Conservation (phyloP, 2,113 vertebrate genomes). For the Ctenodactylus gundi region DNA sequence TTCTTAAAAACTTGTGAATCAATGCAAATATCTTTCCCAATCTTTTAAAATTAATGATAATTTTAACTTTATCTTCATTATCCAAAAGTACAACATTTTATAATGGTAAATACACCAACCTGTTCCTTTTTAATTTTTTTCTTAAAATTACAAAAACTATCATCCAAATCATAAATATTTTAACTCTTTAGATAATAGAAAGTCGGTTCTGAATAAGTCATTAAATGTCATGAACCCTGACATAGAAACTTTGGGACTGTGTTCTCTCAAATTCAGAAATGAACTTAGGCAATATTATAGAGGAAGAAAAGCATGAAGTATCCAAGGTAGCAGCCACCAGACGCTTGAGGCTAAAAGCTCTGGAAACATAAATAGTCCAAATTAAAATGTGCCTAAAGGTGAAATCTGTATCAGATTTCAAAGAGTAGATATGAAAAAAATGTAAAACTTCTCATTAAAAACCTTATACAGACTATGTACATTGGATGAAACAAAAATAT, state of each 20-base stretch:
- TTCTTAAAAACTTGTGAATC: slow-evolving; percentile 45
- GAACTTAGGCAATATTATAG: neutral
- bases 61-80: slow-evolving; percentile 48
- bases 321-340: neutral
- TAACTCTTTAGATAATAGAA: neutral
- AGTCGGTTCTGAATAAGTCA: neutral
- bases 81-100: slow-evolving; percentile 28
- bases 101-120: neutral
- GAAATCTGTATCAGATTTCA: neutral
- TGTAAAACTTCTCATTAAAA: neutral
- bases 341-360: neutral
- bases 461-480: neutral
- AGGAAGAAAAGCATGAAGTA: neutral
- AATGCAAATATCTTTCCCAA: slow-evolving; percentile 18
- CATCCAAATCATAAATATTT: slow-evolving; percentile 18
- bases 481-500: neutral
- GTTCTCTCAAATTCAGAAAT: neutral
- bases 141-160: slow-evolving; percentile 46
- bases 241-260: neutral
- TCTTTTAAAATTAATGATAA: slow-evolving; percentile 38
- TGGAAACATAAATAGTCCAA: neutral
- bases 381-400: neutral
- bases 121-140: slow-evolving; percentile 10
- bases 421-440: neutral
- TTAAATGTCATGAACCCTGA: neutral